Evolutionary conservation across 2,888 invertebrate genomes (phyloP), one percentile per base, ranked within the genome.

Genomic region (Napeogenes inachia): DNA sequence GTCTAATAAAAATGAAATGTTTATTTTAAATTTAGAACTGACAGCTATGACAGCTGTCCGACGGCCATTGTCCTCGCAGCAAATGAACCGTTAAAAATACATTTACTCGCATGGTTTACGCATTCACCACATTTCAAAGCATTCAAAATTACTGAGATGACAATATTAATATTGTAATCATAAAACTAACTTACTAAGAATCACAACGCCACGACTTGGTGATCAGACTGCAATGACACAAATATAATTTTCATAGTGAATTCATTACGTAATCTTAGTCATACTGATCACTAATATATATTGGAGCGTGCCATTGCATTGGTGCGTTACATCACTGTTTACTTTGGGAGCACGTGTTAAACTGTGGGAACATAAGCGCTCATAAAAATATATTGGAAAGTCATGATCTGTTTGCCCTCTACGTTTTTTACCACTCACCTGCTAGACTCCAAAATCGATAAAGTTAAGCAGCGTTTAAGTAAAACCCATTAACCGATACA

Each of bases 11-110:
- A 80, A 77, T 68, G 65, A 75, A 79, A 81, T 82, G 84, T 84
- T 87, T 81, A 79, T 84, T 88, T 89, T 86, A 84, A 85, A 87
- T 88, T 85, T 86, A 82, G 85, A 87, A 82, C 81, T 79, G 82
- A 81, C 84, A 79, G 67, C 77, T 75, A 71, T 85, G 87, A 87
- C 89, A 90, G 88, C 87, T 88, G 88, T 82, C 85, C 73, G 77
- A 75, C 78, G 75, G 81, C 82, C 83, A 87, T 87, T 82, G 77
- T 75, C 74, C 76, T 71, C 70, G 21, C 80, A 80, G 76, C 80
- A 81, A 86, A 87, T 85, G 85, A 86, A 86, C 79, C 86, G 83
- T 82, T 79, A 79, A 86, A 83, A 85, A 83, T 82, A 84, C 81
- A 81, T 81, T 83, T 80, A 81, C 75, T 68, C 71, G 50, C 30